Evolutionary conservation across 2,797 vertebrate species (phyloP).

Genomic region (Hybognathus amarus): DNA sequence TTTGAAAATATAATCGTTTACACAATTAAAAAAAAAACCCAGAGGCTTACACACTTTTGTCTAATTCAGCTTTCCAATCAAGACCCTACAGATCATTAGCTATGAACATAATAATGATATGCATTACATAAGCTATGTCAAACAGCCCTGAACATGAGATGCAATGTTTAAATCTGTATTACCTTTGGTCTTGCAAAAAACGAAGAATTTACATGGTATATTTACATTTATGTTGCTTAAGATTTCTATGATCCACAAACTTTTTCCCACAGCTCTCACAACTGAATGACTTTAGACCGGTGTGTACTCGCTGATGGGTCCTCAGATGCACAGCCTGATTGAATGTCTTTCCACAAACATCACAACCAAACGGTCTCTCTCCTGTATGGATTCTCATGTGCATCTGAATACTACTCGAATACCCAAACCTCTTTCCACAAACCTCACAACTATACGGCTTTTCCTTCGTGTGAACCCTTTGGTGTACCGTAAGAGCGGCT

Average conservation of each 20-base stretch:
- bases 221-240: constrained; percentile 51
- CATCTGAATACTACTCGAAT: constrained; percentile 69
- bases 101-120: background rate
- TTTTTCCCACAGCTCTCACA: constrained; percentile 45
- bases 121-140: constrained; percentile 1
- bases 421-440: constrained; percentile 68
- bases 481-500: constrained; percentile 65
- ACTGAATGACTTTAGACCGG: constrained; percentile 40
- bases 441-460: constrained; percentile 63
- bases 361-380: constrained; percentile 63
- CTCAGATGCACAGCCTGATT: constrained; percentile 47
- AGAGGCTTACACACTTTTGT: background rate
- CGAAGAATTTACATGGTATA: constrained; percentile 32
- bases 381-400: constrained; percentile 69
- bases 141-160: background rate
- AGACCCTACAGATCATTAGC: background rate
- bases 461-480: constrained; percentile 67
- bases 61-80: background rate
- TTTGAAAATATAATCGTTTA: constrained; percentile 12
- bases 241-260: constrained; percentile 44
- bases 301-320: constrained; percentile 46
- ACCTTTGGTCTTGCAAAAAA: background rate
- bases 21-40: constrained; percentile 5
- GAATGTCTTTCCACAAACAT: constrained; percentile 47
- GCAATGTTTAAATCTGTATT: background rate